Conservation (phyloP, 2,797 vertebrate genomes). For the Liasis olivaceus region DNA sequence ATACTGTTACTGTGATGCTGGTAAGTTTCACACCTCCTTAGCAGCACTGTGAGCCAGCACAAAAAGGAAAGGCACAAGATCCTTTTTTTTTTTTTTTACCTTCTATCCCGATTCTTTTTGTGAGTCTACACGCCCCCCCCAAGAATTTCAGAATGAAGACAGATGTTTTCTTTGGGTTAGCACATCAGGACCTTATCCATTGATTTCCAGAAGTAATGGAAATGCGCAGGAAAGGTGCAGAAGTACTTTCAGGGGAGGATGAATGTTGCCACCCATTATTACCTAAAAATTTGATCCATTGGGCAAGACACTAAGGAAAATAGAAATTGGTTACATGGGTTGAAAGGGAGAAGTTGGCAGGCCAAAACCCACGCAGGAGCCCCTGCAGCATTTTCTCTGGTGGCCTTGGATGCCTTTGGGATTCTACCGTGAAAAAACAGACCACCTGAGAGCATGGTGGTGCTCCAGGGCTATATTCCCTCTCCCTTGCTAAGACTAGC, state of each 20-base stretch:
- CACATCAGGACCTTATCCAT: neutral
- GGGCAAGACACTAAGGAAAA: neutral
- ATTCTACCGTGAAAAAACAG: neutral
- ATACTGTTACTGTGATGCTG: conserved; percentile 27
- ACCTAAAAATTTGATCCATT: neutral
- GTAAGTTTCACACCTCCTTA: conserved; percentile 30
- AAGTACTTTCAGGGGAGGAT: neutral
- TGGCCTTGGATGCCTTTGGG: neutral
- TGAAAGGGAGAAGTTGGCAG: neutral
- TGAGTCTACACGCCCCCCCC: neutral
- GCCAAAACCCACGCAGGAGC: neutral
- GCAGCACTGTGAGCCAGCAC: neutral
- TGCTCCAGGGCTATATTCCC: neutral
- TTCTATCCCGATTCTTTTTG: neutral
- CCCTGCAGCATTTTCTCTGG: neutral
- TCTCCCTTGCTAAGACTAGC: neutral
- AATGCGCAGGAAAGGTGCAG: neutral
- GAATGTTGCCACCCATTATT: neutral
- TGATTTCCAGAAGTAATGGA: neutral
- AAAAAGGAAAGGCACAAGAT: neutral
- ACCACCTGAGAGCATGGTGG: neutral
- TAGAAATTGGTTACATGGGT: neutral
- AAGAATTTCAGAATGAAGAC: neutral
- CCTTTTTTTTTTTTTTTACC: conserved; percentile 3
- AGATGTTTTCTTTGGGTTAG: neutral